phyloP scores from a whole-genome alignment of 2,888 invertebrate genomes.

The Polydrusus pterygomalis region DNA sequence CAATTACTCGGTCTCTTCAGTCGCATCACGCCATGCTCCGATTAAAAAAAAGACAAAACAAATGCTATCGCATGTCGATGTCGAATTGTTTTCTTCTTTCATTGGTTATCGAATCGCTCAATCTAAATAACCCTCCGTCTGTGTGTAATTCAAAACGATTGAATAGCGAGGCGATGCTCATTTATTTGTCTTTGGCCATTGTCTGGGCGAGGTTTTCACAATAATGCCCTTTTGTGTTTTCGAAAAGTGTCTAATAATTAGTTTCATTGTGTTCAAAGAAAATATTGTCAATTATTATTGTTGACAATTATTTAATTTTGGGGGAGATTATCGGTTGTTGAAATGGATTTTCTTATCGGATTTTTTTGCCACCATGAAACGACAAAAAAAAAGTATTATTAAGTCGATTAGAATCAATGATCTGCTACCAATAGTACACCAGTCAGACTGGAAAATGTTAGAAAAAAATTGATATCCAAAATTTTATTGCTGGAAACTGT shows the following conservation, averaged over 20 bases:
- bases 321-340: background rate
- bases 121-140: slow-evolving; percentile 54
- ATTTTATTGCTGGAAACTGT: no score
- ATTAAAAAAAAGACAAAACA: slow-evolving; percentile 16
- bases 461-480: no score
- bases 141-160: slow-evolving; percentile 55
- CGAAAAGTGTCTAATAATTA: slow-evolving; percentile 47
- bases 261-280: slow-evolving; percentile 29
- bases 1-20: background rate
- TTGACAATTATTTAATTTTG: background rate
- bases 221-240: slow-evolving; percentile 46
- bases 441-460: no score
- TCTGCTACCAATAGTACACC: no score
- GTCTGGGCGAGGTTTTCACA: slow-evolving; percentile 47
- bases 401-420: no score
- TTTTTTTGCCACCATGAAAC: no score
- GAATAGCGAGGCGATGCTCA: slow-evolving; percentile 52
- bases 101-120: slow-evolving; percentile 52
- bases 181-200: slow-evolving; percentile 52
- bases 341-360: background rate
- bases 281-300: slow-evolving; percentile 2
- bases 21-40: slow-evolving; percentile 8
- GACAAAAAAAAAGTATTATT: no score
- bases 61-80: slow-evolving; percentile 48
- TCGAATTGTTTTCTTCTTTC: slow-evolving; percentile 43